Evolutionary conservation across 2,888 invertebrate genomes (phyloP), one percentile per base, ranked within the genome.

Genomic region (Dioctria linearis): DNA sequence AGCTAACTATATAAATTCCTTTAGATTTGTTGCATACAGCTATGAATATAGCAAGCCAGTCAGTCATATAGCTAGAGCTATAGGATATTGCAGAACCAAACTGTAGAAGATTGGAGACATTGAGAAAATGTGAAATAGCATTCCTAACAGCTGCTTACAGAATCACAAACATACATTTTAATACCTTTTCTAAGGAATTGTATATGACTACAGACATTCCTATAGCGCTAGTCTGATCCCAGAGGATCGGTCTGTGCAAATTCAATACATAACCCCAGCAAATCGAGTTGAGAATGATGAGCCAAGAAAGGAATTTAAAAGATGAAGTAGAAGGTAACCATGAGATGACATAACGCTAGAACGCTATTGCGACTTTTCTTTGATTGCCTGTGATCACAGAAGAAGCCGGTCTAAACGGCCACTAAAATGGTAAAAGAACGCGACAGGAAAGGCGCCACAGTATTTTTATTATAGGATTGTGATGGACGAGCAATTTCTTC

Each of bases 391-490:
- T 63, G 76, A 76, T 76, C 76, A 25, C 25, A 76, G 63, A 63
- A 59, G 63, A 63, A 76, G 76, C 76, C 76, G 63, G 61, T 25
- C 63, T 63, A 63, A 76, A 76, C 76, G 63, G 76, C 46, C 76
- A 46, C 49, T 57, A 57, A 76, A 75, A 63, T 63, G 61, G 76
- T n/a, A 63, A 63, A 76, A 51, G 76, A 63, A 76, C 76, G 76
- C 76, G 76, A 76, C 76, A 61, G 76, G 76, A 76, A 76, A 76
- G 76, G 76, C 76, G 76, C 76, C 76, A 76, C 37, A 37, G 76
- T 76, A 76, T 61, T 76, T 76, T 61, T 76, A 63, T 51, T 61
- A 76, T 76, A 63, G 63, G 40, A 63, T 76, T 76, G 63, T 49
- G 63, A 63, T 76, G 46, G 76, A 37, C 63, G 76, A 25, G 25